These are phyloP conservation scores for Thelaira solivaga DNA, from an alignment of 2,888 invertebrate species.

Conservation along the genomic window DNA sequence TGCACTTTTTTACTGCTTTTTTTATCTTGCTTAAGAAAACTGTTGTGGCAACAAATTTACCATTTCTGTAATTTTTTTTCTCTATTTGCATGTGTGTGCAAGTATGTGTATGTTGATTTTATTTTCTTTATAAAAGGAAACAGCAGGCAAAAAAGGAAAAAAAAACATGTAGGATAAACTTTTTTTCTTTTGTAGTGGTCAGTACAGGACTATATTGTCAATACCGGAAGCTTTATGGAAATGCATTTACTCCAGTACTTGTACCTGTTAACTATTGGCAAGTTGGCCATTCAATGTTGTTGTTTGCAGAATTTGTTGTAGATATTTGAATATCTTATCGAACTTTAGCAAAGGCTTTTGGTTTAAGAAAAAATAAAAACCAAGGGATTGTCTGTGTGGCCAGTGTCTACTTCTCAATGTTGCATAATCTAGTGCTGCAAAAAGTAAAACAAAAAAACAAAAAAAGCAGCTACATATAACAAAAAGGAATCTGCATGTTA, in stretches of 20 bases:
- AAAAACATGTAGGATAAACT: background rate
- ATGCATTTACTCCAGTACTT: background rate
- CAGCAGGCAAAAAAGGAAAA: background rate
- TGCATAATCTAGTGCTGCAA: slow-evolving; percentile 22
- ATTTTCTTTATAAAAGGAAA: too few relatives aligned
- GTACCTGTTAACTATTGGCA: slow-evolving; percentile 48
- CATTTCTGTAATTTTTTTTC: background rate
- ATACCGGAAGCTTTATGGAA: slow-evolving; percentile 43
- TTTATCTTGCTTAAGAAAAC: background rate
- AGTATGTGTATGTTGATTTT: too few relatives aligned
- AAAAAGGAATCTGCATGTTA: background rate
- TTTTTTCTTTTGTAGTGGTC: slow-evolving; percentile 5
- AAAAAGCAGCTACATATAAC: too few relatives aligned
- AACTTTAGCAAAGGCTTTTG: slow-evolving; percentile 14
- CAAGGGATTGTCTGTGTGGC: too few relatives aligned
- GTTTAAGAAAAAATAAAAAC: too few relatives aligned
- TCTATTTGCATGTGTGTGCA: too few relatives aligned
- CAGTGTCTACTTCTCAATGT: slow-evolving; percentile 5
- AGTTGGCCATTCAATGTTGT: slow-evolving; percentile 12
- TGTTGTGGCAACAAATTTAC: slow-evolving; percentile 1
- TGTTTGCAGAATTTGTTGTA: slow-evolving; percentile 8
- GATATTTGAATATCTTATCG: slow-evolving; percentile 45
- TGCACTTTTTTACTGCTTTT: background rate
- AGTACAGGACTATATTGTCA: slow-evolving; percentile 34
- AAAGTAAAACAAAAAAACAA: background rate